A percentile compares a stretch with the other conserved stretches of the same genome.
These are phyloP conservation scores for Tachina lurida DNA, from an alignment of 2,888 invertebrate genomes.

Conservation along the genomic window DNA sequence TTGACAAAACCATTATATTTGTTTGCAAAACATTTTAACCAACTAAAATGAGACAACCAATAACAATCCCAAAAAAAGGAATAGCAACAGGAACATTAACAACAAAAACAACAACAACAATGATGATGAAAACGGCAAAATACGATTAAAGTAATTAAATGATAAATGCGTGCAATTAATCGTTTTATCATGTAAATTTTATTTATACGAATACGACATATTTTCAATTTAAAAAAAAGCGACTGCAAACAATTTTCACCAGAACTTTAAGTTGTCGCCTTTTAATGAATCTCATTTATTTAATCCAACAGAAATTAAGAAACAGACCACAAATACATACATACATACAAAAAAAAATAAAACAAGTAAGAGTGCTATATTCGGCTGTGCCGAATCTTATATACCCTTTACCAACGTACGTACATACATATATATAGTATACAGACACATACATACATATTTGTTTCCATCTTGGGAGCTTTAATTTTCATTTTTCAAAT, in stretches of 20 bases:
- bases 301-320: slow-evolving; percentile 72
- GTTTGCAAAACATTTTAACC: not conserved
- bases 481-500: no score
- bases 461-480: no score
- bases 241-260: slow-evolving; percentile 81
- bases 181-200: slow-evolving; percentile 79
- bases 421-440: no score
- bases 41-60: slow-evolving; percentile 5
- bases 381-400: no score
- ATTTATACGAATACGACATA: slow-evolving; percentile 76
- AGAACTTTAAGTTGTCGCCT: slow-evolving; percentile 81
- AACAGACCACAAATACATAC: slow-evolving; percentile 64
- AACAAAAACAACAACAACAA: slow-evolving; percentile 31
- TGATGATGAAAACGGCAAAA: slow-evolving; percentile 35
- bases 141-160: slow-evolving; percentile 79
- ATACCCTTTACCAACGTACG: no score
- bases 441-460: no score
- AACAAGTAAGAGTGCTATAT: no score
- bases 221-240: slow-evolving; percentile 79
- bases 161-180: slow-evolving; percentile 79
- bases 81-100: slow-evolving; percentile 31
- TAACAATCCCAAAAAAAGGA: not conserved
- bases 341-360: not conserved
- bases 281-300: slow-evolving; percentile 80
- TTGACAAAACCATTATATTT: not conserved